phyloP scores from a whole-genome alignment of 2,113 vertebrate genomes.

The Laticauda laticaudata region DNA sequence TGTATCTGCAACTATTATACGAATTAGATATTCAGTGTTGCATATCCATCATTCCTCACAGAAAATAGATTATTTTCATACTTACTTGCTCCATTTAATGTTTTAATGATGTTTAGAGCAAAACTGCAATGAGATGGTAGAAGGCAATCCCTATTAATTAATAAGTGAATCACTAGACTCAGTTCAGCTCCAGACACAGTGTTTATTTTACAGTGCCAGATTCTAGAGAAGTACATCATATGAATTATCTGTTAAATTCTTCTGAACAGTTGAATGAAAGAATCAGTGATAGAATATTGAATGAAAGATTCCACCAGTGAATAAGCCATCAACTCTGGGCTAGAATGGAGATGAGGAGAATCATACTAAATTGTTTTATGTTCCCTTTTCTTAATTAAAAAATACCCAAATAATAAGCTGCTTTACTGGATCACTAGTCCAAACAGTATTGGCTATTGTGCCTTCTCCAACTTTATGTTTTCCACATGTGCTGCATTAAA shows the following conservation, averaged over 20 bases:
- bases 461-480: neutral
- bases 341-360: neutral
- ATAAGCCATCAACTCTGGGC: neutral
- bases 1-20: neutral
- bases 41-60: neutral
- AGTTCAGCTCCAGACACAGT: neutral
- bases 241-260: neutral
- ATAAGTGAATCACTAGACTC: neutral
- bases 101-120: neutral
- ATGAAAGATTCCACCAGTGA: no score
- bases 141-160: neutral
- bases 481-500: neutral
- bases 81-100: neutral
- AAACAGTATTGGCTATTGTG: neutral
- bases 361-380: neutral
- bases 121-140: neutral
- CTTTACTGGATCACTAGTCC: neutral
- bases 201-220: neutral
- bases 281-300: neutral
- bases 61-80: neutral
- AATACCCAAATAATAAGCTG: neutral
- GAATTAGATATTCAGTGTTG: conserved; percentile 5
- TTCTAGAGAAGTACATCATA: neutral
- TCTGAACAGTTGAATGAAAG: neutral
- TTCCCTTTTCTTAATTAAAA: neutral